These are phyloP conservation scores for Polymixis flavicincta DNA, from an alignment of 2,888 invertebrate species.

Conservation along the genomic window DNA sequence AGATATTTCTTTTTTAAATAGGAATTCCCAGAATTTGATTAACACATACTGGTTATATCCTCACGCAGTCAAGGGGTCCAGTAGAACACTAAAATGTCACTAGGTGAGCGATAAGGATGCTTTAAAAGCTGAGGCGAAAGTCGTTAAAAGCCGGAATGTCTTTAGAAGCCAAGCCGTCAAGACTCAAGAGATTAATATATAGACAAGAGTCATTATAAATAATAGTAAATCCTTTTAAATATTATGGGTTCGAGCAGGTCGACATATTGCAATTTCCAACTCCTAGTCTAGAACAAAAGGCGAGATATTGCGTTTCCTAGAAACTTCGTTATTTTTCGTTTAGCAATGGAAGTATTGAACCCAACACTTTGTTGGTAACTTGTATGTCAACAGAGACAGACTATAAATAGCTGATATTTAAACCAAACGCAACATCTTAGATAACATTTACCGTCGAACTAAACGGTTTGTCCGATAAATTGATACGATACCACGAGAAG, in stretches of 20 bases:
- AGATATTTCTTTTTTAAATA: too few species aligned
- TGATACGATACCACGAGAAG: slow-evolving; percentile 50
- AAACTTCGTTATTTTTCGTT: slow-evolving; percentile 11
- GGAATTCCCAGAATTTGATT: slow-evolving; percentile 17
- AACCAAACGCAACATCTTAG: slow-evolving; percentile 55
- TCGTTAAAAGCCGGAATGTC: slow-evolving; percentile 49
- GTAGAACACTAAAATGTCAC: slow-evolving; percentile 39
- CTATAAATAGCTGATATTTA: slow-evolving; percentile 57
- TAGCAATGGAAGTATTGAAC: slow-evolving; percentile 10
- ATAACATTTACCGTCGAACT: slow-evolving; percentile 52
- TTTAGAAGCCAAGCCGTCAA: slow-evolving; percentile 20
- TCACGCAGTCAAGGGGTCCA: slow-evolving; percentile 12
- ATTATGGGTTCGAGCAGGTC: slow-evolving; percentile 13
- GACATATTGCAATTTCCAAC: slow-evolving; percentile 14
- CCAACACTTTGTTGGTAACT: slow-evolving; percentile 7
- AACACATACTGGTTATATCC: slow-evolving; percentile 11
- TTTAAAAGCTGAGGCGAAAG: slow-evolving; percentile 39
- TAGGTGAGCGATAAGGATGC: slow-evolving; percentile 39
- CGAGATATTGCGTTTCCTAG: slow-evolving; percentile 4
- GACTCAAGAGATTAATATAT: slow-evolving; percentile 22
- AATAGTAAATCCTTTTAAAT: slow-evolving; percentile 31
- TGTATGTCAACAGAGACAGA: slow-evolving; percentile 38
- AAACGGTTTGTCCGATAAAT: slow-evolving; percentile 60
- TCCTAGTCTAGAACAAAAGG: slow-evolving; percentile 14
- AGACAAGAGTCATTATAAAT: slow-evolving; percentile 44